Conservation (phyloP, 2,888 invertebrate species). For the Isoperla grammatica region DNA sequence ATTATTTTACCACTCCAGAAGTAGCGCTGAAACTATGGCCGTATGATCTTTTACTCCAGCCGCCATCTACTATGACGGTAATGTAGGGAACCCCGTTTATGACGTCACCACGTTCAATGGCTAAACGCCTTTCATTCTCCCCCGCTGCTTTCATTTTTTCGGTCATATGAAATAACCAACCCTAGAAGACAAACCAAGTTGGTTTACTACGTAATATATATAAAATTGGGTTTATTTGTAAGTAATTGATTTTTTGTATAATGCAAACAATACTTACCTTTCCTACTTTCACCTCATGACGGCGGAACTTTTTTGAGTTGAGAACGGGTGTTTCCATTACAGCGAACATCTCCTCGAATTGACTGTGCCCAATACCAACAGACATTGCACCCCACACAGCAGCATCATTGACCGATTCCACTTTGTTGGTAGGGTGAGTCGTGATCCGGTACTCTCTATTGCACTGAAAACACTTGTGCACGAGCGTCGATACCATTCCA, state of each 20-base stretch:
- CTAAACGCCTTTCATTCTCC: background rate
- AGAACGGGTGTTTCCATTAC: conserved; percentile 15
- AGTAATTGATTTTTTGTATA: too few species aligned
- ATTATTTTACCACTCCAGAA: background rate
- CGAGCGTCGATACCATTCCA: background rate
- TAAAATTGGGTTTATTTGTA: background rate
- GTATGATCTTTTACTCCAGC: conserved; percentile 1
- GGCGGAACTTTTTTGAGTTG: conserved; percentile 5
- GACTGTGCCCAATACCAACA: too few species aligned
- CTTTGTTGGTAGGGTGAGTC: too few species aligned
- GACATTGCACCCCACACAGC: too few species aligned
- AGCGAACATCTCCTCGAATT: conserved; percentile 11
- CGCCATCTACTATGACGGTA: conserved; percentile 3
- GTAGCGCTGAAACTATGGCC: conserved; percentile 2
- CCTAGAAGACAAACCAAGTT: background rate
- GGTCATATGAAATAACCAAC: background rate
- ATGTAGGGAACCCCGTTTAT: conserved; percentile 3
- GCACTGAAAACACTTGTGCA: background rate
- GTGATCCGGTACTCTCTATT: background rate
- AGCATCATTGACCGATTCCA: too few species aligned
- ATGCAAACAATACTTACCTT: background rate
- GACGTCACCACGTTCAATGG: background rate
- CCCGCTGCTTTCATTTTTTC: background rate
- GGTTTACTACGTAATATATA: too few species aligned
- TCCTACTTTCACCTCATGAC: conserved; percentile 9